Conservation (phyloP, 2,888 invertebrate genomes). For the Uloborus plumipes region DNA sequence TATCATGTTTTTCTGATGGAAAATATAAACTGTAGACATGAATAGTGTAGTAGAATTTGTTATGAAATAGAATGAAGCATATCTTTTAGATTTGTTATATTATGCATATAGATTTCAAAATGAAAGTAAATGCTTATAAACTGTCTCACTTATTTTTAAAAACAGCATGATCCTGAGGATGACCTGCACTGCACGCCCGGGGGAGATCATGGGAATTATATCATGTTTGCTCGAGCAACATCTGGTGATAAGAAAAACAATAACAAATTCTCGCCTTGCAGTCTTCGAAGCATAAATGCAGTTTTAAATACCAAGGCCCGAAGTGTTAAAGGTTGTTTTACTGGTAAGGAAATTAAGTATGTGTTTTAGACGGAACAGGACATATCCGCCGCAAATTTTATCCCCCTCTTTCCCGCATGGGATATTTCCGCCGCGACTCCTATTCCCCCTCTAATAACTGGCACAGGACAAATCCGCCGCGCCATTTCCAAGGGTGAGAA, state of each 20-base stretch:
- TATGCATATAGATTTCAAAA: too few species aligned
- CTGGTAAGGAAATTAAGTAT: slow-evolving; percentile 75
- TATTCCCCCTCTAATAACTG: too few species aligned
- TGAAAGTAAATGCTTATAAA: background rate
- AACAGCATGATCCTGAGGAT: slow-evolving; percentile 91
- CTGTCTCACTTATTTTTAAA: background rate
- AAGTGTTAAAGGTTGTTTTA: slow-evolving; percentile 91
- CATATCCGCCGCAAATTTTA: too few species aligned
- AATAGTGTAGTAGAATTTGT: too few species aligned
- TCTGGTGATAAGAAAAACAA: slow-evolving; percentile 98
- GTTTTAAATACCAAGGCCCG: slow-evolving; percentile 93
- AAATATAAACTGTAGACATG: too few species aligned
- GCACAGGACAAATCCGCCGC: too few species aligned
- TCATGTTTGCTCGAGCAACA: slow-evolving; percentile 99
- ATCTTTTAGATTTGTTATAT: background rate
- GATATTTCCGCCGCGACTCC: too few species aligned
- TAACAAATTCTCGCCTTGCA: slow-evolving; percentile 96
- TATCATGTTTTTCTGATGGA: too few species aligned
- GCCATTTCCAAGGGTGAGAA: too few species aligned
- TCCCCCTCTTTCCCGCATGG: too few species aligned
- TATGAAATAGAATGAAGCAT: background rate
- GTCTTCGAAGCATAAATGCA: slow-evolving; percentile 90
- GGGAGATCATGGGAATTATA: slow-evolving; percentile 96
- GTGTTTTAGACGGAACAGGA: too few species aligned
- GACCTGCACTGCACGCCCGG: slow-evolving; percentile 87